These are phyloP conservation scores for Trissolcus brochymenae DNA, from an alignment of 2,888 invertebrate species.

Conservation along the genomic window DNA sequence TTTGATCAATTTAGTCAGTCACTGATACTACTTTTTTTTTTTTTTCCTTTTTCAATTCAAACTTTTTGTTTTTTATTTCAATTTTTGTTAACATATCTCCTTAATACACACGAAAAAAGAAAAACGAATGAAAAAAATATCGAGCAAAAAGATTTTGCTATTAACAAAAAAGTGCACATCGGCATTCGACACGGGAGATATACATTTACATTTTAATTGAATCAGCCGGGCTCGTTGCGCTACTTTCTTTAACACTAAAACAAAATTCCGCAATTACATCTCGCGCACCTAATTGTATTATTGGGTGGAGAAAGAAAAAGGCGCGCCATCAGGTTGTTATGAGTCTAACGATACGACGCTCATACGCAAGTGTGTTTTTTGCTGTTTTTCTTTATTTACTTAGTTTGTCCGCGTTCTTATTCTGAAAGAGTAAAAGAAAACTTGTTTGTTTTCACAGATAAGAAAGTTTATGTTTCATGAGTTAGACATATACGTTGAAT, in stretches of 20 bases:
- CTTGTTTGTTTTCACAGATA: conserved; percentile 8
- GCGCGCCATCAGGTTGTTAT: background rate
- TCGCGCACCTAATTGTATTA: conserved; percentile 28
- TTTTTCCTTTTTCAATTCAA: too few relatives aligned
- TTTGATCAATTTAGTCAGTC: too few relatives aligned
- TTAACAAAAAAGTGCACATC: conserved; percentile 30
- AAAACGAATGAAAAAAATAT: too few relatives aligned
- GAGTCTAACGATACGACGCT: background rate
- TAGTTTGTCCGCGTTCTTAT: conserved; percentile 7
- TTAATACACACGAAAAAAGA: too few relatives aligned
- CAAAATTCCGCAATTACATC: conserved; percentile 34
- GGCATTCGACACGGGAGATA: conserved; percentile 35
- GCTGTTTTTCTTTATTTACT: conserved; percentile 1
- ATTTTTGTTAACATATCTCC: too few relatives aligned
- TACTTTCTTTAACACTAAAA: conserved; percentile 22
- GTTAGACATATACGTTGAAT: conserved; percentile 5
- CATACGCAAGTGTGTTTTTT: conserved; percentile 2
- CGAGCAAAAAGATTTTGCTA: too few relatives aligned
- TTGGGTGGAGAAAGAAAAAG: conserved; percentile 4
- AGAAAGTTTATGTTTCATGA: conserved; percentile 10
- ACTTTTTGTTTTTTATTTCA: too few relatives aligned
- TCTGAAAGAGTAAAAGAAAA: conserved; percentile 8
- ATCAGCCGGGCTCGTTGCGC: conserved; percentile 25
- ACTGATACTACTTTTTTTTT: too few relatives aligned
- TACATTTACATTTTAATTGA: conserved; percentile 51